These are phyloP conservation scores for Cherax destructor DNA, from an alignment of 1,140 invertebrate species.

Conservation along the genomic window DNA sequence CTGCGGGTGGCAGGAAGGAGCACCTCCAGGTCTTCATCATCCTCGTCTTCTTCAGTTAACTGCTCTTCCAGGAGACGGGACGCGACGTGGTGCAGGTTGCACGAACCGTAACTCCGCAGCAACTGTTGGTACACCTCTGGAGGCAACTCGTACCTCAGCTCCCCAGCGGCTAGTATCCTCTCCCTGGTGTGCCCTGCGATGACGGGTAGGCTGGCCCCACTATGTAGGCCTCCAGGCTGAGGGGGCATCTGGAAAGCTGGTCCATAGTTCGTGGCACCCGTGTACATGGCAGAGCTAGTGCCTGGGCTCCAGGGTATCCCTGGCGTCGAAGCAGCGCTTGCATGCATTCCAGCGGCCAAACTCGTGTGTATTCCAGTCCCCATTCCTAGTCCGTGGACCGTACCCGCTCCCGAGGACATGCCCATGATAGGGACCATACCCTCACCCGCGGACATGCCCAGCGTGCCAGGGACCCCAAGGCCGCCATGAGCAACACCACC, in stretches of 20 bases:
- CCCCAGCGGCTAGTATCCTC: constrained; percentile 34
- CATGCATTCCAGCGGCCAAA: neutral
- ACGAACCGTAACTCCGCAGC: constrained; percentile 59
- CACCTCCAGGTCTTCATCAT: constrained; percentile 72
- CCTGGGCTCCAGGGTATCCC: constrained; percentile 19
- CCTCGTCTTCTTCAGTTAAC: constrained; percentile 74
- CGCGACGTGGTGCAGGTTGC: constrained; percentile 73
- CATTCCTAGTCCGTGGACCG: too few relatives aligned
- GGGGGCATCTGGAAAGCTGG: neutral
- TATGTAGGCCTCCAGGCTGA: neutral
- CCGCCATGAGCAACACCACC: neutral
- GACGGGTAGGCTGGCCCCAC: neutral
- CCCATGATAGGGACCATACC: constrained; percentile 6
- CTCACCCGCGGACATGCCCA: constrained; percentile 11
- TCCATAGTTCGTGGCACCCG: constrained; percentile 6
- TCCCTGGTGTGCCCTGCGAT: constrained; percentile 17
- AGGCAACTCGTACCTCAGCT: constrained; percentile 54
- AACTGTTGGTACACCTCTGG: constrained; percentile 68
- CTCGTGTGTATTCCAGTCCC: constrained; percentile 1
- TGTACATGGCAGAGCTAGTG: constrained; percentile 28
- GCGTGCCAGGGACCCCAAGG: neutral
- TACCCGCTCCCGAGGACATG: neutral
- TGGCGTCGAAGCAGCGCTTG: neutral
- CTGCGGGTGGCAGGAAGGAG: constrained; percentile 33
- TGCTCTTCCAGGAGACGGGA: constrained; percentile 76